Conservation (phyloP, 2,797 vertebrate species). For the Halcyon chelicuti region DNA sequence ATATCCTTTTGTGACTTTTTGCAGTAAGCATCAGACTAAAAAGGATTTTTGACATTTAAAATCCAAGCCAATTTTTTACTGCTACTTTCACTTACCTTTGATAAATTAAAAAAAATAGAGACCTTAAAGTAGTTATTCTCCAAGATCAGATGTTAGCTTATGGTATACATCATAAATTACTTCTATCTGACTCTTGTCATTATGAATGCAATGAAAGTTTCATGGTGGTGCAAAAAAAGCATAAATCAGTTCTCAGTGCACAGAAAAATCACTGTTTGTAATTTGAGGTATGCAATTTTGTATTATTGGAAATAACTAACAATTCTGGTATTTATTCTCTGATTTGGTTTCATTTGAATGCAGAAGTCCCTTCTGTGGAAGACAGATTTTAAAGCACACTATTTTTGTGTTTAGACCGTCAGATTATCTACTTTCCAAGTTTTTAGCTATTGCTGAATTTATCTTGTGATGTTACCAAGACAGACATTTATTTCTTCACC, state of each 20-base stretch:
- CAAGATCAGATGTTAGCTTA: not conserved
- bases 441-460: not conserved
- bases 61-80: not conserved
- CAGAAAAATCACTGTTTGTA: not conserved
- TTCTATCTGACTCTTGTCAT: not conserved
- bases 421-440: not conserved
- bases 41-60: not conserved
- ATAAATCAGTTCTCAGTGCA: not conserved
- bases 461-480: not conserved
- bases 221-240: not conserved
- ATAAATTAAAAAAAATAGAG: conserved; percentile 5
- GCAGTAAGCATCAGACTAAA: not conserved
- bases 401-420: not conserved
- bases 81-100: not conserved
- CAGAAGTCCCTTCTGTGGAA: not conserved
- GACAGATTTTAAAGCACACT: not conserved
- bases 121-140: not conserved
- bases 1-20: not conserved
- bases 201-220: not conserved
- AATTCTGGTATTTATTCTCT: not conserved
- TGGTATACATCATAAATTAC: not conserved
- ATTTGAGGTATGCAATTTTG: not conserved
- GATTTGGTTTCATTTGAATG: not conserved
- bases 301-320: not conserved
- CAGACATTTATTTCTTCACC: not conserved